These are phyloP conservation scores for Sylvicola cinctus DNA, from an alignment of 2,888 invertebrate species.

Conservation along the genomic window DNA sequence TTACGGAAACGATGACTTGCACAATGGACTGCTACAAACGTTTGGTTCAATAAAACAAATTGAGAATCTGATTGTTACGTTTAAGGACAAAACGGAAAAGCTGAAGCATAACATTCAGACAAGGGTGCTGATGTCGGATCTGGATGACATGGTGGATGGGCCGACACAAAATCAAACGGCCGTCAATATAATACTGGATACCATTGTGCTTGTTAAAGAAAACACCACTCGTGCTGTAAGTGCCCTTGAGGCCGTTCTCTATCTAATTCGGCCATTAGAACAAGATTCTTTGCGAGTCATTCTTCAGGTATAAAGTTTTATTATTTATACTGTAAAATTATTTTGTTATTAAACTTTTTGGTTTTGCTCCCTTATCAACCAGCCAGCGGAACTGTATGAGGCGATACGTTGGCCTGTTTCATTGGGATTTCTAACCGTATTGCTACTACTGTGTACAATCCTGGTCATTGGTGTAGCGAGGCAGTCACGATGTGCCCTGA, in stretches of 20 bases:
- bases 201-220: conserved; percentile 43
- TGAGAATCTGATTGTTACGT: conserved; percentile 55
- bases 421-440: conserved; percentile 21
- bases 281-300: conserved; percentile 21
- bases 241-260: conserved; percentile 24
- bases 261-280: conserved; percentile 20
- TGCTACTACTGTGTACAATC: conserved; percentile 22
- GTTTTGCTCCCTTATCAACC: background rate
- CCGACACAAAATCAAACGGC: conserved; percentile 62
- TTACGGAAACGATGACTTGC: conserved; percentile 88
- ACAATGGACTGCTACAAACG: conserved; percentile 72
- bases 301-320: conserved; percentile 16
- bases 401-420: conserved; percentile 27
- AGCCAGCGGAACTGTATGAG: conserved; percentile 24
- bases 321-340: background rate
- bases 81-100: conserved; percentile 64
- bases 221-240: conserved; percentile 52
- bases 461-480: conserved; percentile 26
- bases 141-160: conserved; percentile 55
- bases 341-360: background rate
- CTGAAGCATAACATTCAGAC: conserved; percentile 55
- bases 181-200: conserved; percentile 43
- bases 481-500: conserved; percentile 62
- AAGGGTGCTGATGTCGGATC: conserved; percentile 41
- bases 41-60: conserved; percentile 62